Evolutionary conservation across 2,888 invertebrate genomes (phyloP), one percentile per base, ranked within the genome.

Genomic region (Cheilosia vulpina): DNA sequence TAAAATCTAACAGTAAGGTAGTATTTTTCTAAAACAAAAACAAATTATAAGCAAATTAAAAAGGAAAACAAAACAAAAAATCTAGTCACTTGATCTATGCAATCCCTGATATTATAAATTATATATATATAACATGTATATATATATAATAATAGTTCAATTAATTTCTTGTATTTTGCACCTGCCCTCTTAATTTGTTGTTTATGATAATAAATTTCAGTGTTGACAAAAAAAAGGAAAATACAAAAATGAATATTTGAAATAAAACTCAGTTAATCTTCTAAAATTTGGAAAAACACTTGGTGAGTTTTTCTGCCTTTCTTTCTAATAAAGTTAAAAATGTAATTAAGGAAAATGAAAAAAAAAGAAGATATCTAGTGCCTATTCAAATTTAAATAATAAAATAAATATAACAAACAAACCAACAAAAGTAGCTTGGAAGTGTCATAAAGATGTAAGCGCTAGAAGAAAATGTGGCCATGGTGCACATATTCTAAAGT

Each of bases 361-460:
- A 50, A 19, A 65, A 43, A 71, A 21, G 41, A 75, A 71, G 55
- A 85, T 80, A 85, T 85, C 80, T 85, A 85, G 84, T 85, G 84
- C 84, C 84, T 85, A 85, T 85, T 80, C 84, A 76, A 71, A 85
- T 80, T 80, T 80, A 71, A 21, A 21, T 34, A 24, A 83, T 27
- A 38, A 65, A 66, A 58, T 21, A 58, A 41, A 52, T 24, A 43
- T 43, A 62, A 17, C 3, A 11, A 19, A 68, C 24, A 63, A 52
- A 24, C 9, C 6, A 60, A 43, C 24, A 31, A 47, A 47, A 76
- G 52, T 24, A 55, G 55, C 57, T 52, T 41, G 31, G 21, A 66
- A 60, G 13, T 38, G 15, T 55, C 57, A 73, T 5, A 45, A 27
- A 55, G 27, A 77, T n/a, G 15, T 11, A 24, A 24, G 24, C 0